A percentile compares a stretch with the other conserved stretches of the same genome.
Conservation (phyloP, 1,140 invertebrate species). For the Brachionus koreanus region DNA sequence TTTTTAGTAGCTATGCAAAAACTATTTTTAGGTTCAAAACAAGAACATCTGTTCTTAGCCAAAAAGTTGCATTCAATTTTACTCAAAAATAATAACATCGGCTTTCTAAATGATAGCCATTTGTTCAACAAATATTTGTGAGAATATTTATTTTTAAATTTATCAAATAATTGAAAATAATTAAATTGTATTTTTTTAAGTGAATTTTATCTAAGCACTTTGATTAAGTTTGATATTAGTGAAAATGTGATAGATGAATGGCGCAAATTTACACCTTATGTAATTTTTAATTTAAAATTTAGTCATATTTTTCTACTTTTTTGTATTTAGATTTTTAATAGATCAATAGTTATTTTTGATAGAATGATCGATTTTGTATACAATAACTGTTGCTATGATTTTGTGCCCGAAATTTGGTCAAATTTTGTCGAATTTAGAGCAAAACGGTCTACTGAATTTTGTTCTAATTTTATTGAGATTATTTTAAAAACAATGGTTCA, state of each 20-base stretch:
- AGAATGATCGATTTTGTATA: conserved; percentile 18
- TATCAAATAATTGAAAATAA: not conserved
- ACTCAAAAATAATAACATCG: conserved; percentile 14
- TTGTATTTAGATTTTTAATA: not conserved
- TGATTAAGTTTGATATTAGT: not conserved
- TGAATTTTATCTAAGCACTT: conserved; percentile 4
- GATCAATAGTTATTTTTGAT: not conserved
- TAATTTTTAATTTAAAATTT: not conserved
- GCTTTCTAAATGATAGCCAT: conserved; percentile 27
- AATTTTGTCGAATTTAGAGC: not conserved
- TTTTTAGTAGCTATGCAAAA: conserved; percentile 43
- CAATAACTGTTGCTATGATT: conserved; percentile 5
- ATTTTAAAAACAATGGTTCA: conserved; percentile 19
- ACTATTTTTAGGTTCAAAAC: not conserved
- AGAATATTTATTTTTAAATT: not conserved
- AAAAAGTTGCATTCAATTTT: conserved; percentile 18
- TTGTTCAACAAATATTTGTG: conserved; percentile 32
- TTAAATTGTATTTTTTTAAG: not conserved
- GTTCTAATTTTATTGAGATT: not conserved
- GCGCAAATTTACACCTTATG: conserved; percentile 34
- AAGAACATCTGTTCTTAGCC: not conserved
- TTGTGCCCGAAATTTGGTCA: conserved; percentile 37
- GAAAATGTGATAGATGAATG: conserved; percentile 40
- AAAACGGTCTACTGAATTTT: conserved; percentile 16
- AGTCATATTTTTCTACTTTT: not conserved